Percentiles rank a stretch among this genome's conserved stretches.
Evolutionary conservation across 2,797 vertebrate species (phyloP).

Genomic region (Oreonectes daqikongensis): DNA sequence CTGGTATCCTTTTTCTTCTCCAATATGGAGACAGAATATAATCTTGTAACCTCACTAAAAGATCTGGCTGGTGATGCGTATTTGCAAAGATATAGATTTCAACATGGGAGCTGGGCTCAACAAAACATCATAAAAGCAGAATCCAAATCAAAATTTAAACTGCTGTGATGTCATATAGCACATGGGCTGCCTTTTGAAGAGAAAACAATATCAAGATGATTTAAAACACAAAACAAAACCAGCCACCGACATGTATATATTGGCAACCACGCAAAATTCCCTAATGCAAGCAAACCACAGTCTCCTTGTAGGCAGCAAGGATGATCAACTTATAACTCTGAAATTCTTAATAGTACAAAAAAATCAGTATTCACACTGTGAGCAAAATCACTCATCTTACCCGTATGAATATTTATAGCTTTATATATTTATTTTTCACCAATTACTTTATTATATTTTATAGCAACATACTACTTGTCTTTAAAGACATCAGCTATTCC

Average conservation of each 20-base stretch:
- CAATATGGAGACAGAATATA: conserved; percentile 80
- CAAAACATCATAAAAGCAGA: conserved; percentile 10
- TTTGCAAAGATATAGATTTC: conserved; percentile 56
- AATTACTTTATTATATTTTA: conserved; percentile 67
- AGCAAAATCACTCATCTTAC: conserved; percentile 76
- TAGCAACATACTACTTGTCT: conserved; percentile 67
- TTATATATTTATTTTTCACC: conserved; percentile 66
- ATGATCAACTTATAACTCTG: conserved; percentile 7
- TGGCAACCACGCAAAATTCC: conserved; percentile 40
- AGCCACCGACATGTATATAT: conserved; percentile 6
- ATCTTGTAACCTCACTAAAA: conserved; percentile 63
- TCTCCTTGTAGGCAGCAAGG: conserved; percentile 18
- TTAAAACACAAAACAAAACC: background rate
- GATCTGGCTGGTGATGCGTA: conserved; percentile 62
- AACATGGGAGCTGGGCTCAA: background rate
- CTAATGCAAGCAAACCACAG: background rate
- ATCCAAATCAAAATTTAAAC: conserved; percentile 18
- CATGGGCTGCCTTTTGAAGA: background rate
- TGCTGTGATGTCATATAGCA: conserved; percentile 7
- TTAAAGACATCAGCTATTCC: conserved; percentile 54
- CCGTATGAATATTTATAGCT: conserved; percentile 77
- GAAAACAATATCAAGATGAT: background rate
- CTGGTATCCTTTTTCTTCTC: conserved; percentile 66
- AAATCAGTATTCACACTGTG: conserved; percentile 61
- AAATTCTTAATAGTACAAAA: conserved; percentile 28